Evolutionary conservation across 1,140 invertebrate species (phyloP).

Genomic region (Drosophila nasuta): DNA sequence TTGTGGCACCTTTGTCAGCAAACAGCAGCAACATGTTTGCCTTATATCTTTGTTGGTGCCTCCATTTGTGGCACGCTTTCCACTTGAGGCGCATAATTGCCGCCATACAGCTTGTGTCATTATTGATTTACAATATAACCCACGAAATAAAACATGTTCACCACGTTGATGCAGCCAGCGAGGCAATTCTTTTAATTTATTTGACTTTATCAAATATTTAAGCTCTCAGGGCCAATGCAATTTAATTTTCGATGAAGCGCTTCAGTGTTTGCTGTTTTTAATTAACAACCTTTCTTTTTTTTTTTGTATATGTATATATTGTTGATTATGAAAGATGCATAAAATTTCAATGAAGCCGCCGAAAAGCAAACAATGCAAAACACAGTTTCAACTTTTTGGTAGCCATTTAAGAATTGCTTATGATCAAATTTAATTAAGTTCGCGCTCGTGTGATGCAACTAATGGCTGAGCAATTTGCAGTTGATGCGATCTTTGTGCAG

Average conservation of each 20-base stretch:
- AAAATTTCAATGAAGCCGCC: not conserved
- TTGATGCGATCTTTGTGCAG: conserved; percentile 54
- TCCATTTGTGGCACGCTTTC: conserved; percentile 35
- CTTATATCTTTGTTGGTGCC: conserved; percentile 22
- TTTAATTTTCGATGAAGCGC: not conserved
- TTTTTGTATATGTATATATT: not conserved
- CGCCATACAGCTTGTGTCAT: conserved; percentile 10
- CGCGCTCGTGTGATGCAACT: conserved; percentile 32
- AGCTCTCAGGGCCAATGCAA: not conserved
- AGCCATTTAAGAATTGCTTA: conserved; percentile 2
- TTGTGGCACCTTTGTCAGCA: conserved; percentile 51
- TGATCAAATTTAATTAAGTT: conserved; percentile 63
- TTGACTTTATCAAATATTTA: conserved; percentile 23
- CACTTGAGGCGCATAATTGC: conserved; percentile 62
- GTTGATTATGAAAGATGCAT: not conserved
- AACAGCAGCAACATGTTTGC: conserved; percentile 42
- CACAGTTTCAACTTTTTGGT: not conserved
- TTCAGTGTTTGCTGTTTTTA: not conserved
- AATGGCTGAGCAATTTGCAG: conserved; percentile 56
- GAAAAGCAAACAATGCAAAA: not conserved
- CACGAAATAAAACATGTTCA: conserved; percentile 2
- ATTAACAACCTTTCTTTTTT: not conserved
- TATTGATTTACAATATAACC: conserved; percentile 41
- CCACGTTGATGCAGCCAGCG: no score
- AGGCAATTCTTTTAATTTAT: conserved; percentile 43